Conservation (phyloP, 2,888 invertebrate genomes). For the Myathropa florea region DNA sequence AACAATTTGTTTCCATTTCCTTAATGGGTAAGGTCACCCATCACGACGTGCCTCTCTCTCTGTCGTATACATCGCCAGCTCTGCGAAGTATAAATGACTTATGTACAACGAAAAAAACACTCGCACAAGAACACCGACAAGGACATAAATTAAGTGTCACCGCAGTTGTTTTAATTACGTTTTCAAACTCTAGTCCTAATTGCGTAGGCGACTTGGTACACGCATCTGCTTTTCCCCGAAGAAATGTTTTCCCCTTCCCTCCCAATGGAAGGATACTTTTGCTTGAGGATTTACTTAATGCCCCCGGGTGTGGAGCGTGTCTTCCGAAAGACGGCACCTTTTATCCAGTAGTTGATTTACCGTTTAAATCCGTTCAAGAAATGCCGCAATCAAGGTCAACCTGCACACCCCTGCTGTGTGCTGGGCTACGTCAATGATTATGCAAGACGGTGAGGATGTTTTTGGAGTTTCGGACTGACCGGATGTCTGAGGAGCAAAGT, state of each 20-base stretch:
- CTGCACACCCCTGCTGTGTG: background rate
- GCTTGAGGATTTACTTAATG: too few species aligned
- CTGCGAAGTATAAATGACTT: conserved; percentile 3
- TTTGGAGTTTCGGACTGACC: background rate
- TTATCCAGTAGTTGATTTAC: background rate
- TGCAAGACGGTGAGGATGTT: background rate
- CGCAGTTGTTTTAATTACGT: conserved; percentile 51
- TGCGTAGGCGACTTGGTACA: background rate
- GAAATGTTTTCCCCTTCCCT: too few species aligned
- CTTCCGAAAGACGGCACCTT: background rate
- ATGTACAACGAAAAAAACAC: background rate
- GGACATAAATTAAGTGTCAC: conserved; percentile 58
- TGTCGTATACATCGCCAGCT: background rate
- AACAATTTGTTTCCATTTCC: conserved; percentile 18
- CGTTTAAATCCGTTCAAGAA: background rate
- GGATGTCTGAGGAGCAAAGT: background rate
- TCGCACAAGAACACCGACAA: background rate
- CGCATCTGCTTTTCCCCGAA: background rate
- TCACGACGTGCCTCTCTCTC: too few species aligned
- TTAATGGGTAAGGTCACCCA: background rate
- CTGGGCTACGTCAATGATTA: background rate
- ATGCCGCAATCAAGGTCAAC: background rate
- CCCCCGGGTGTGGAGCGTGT: too few species aligned
- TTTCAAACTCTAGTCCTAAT: conserved; percentile 1
- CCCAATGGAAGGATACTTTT: too few species aligned